Conservation (phyloP, 2,888 invertebrate species). For the Drosophila quasianomalipes region DNA sequence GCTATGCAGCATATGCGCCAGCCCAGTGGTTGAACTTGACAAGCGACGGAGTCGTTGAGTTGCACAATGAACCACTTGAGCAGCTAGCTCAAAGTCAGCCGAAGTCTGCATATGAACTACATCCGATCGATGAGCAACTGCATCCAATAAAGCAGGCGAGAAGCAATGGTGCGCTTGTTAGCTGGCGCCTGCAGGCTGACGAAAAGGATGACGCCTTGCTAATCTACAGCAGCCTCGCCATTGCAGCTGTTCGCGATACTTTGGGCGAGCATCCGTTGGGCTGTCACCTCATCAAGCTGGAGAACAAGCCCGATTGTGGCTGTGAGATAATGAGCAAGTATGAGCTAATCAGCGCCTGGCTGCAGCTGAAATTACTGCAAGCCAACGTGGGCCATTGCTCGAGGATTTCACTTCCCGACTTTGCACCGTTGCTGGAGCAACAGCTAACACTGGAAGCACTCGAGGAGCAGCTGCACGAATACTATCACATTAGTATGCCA, state of each 20-base stretch:
- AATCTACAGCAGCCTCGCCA: slow-evolving; percentile 57
- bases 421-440: slow-evolving; percentile 69
- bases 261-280: slow-evolving; percentile 37
- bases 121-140: slow-evolving; percentile 15
- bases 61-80: neutral
- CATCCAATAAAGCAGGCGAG: neutral
- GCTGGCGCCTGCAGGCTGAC: slow-evolving; percentile 62
- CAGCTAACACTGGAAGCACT: slow-evolving; percentile 52
- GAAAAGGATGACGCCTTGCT: slow-evolving; percentile 19
- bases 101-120: slow-evolving; percentile 41
- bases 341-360: slow-evolving; percentile 79
- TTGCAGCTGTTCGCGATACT: slow-evolving; percentile 52
- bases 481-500: slow-evolving; percentile 63
- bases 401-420: slow-evolving; percentile 66
- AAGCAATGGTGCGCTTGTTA: slow-evolving; percentile 52
- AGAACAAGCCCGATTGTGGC: slow-evolving; percentile 81
- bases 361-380: slow-evolving; percentile 69
- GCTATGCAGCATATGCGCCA: slow-evolving; percentile 45
- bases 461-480: slow-evolving; percentile 65
- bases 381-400: slow-evolving; percentile 56
- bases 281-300: slow-evolving; percentile 76
- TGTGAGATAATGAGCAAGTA: slow-evolving; percentile 81
- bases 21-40: slow-evolving; percentile 51
- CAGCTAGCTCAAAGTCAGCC: slow-evolving; percentile 1
- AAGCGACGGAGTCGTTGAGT: neutral